Conservation (phyloP, 1,140 invertebrate species). For the Lepidurus packardi region DNA sequence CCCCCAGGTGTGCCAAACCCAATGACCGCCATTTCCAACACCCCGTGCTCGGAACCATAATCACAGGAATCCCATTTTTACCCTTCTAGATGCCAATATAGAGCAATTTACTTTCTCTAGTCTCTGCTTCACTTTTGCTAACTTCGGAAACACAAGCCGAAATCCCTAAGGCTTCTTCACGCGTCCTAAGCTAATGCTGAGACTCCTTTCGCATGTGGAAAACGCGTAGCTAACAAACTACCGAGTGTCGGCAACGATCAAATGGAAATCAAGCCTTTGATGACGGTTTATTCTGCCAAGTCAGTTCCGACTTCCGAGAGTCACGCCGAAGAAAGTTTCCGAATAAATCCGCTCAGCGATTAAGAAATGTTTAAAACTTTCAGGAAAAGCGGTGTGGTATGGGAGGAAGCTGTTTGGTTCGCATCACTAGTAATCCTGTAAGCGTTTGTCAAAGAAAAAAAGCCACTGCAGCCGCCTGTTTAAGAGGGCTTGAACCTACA, state of each 20-base stretch:
- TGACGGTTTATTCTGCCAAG: constrained; percentile 21
- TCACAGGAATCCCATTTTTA: not conserved
- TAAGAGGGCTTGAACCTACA: not conserved
- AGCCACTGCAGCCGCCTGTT: not conserved
- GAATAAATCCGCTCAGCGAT: not conserved
- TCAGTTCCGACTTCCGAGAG: constrained; percentile 17
- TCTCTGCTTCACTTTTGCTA: not conserved
- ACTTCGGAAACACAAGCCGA: not conserved
- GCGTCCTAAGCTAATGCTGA: no score
- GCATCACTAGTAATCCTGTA: constrained; percentile 7
- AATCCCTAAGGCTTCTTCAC: no score
- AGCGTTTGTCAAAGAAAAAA: constrained; percentile 5
- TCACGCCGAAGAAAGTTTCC: not conserved
- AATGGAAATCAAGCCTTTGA: constrained; percentile 1
- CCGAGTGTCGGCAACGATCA: not conserved
- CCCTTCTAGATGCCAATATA: not conserved
- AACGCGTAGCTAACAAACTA: not conserved
- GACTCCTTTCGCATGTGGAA: not conserved
- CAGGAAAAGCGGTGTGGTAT: not conserved
- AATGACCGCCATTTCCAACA: not conserved
- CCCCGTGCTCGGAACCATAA: constrained; percentile 6
- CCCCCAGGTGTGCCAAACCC: constrained; percentile 5
- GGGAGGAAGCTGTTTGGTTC: constrained; percentile 2
- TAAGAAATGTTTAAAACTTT: not conserved
- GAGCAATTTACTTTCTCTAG: not conserved